A percentile compares a stretch with the other conserved stretches of the same genome.
Evolutionary conservation across 1,140 invertebrate genomes (phyloP).

Genomic region (Listronotus oregonensis): DNA sequence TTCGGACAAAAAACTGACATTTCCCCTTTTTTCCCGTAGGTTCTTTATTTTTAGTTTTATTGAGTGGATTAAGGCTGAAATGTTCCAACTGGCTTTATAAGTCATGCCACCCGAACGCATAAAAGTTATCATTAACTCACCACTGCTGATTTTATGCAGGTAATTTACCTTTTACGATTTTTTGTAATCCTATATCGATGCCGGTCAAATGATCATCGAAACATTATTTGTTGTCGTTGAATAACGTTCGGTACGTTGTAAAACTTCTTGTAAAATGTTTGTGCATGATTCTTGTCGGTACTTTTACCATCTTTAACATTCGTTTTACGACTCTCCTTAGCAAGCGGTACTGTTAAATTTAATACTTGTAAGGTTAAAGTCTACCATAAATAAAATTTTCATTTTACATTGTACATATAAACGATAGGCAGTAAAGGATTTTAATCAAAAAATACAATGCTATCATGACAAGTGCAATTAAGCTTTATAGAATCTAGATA

Average conservation of each 20-base stretch:
- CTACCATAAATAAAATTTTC: slow-evolving; percentile 32
- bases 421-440: slow-evolving; percentile 11
- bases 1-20: no score
- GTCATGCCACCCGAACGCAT: slow-evolving; percentile 12
- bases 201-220: slow-evolving; percentile 14
- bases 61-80: no score
- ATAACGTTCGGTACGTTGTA: slow-evolving; percentile 31
- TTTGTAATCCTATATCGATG: slow-evolving; percentile 7
- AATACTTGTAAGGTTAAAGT: slow-evolving; percentile 37
- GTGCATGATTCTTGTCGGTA: slow-evolving; percentile 32
- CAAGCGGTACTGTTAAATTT: slow-evolving; percentile 35
- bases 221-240: slow-evolving; percentile 37
- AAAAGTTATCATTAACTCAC: slow-evolving; percentile 22
- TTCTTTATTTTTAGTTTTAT: no score
- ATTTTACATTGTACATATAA: slow-evolving; percentile 29
- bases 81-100: background rate
- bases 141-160: slow-evolving; percentile 21
- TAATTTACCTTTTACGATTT: slow-evolving; percentile 17
- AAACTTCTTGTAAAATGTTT: slow-evolving; percentile 36
- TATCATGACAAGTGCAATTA: no score
- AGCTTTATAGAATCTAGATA: no score
- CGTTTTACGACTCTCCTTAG: slow-evolving; percentile 35
- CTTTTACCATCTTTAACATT: slow-evolving; percentile 29
- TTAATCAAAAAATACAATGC: background rate
- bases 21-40: no score